Evolutionary conservation across 1,140 invertebrate species (phyloP).

Genomic region (Asobara japonica): DNA sequence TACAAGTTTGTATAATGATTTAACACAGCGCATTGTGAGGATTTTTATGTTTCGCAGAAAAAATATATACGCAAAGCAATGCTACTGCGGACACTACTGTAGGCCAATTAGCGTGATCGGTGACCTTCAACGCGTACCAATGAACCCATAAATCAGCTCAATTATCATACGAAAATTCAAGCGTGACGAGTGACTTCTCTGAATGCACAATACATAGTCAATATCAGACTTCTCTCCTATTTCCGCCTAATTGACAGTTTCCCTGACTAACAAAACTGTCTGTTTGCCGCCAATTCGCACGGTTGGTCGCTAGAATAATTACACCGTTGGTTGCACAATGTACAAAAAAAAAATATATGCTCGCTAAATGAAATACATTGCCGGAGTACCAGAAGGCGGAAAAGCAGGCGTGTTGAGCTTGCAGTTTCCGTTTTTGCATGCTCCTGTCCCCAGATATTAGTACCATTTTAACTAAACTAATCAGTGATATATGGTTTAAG

Average conservation of each 20-base stretch:
- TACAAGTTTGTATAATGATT: no score
- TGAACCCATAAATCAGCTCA: not conserved
- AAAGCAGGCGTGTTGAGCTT: constrained; percentile 13
- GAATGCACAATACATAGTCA: not conserved
- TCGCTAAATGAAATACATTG: constrained; percentile 27
- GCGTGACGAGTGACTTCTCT: not conserved
- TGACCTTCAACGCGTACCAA: not conserved
- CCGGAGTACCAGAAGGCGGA: not conserved
- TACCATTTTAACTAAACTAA: not conserved
- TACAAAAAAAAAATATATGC: constrained; percentile 28
- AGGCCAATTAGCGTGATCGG: not conserved
- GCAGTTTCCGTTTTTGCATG: constrained; percentile 26
- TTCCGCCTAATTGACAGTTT: constrained; percentile 32
- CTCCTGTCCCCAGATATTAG: constrained; percentile 16
- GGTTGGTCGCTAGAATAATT: constrained; percentile 29
- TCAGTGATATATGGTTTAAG: not conserved
- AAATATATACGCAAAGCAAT: not conserved
- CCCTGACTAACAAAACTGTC: constrained; percentile 27
- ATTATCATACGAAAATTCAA: not conserved
- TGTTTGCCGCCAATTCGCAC: constrained; percentile 30
- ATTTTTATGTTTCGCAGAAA: no score
- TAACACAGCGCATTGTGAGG: no score
- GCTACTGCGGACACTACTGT: not conserved
- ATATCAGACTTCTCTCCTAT: constrained; percentile 4
- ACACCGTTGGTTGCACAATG: constrained; percentile 32